Conservation (phyloP, 2,888 invertebrate genomes). For the Drosophila sordidapex region DNA sequence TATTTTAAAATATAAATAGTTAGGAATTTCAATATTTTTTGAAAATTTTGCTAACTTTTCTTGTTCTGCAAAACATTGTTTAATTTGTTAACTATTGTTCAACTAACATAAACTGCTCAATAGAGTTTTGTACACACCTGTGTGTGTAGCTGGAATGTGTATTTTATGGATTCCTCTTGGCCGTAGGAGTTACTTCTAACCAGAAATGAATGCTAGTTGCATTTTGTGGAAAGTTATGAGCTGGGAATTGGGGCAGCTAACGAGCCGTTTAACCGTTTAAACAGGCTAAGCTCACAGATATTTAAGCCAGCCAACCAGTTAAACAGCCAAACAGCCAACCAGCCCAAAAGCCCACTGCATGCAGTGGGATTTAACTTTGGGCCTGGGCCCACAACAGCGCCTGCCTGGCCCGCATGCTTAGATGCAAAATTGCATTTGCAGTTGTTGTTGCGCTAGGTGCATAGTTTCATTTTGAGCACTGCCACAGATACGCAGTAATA, state of each 20-base stretch:
- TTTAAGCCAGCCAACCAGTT: constrained; percentile 18
- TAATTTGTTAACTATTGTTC: neutral
- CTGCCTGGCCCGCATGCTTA: constrained; percentile 25
- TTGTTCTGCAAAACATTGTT: neutral
- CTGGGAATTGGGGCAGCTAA: constrained; percentile 38
- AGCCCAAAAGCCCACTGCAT: constrained; percentile 41
- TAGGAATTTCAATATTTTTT: neutral
- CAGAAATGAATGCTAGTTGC: constrained; percentile 47
- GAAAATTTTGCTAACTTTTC: neutral
- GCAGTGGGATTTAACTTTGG: constrained; percentile 58
- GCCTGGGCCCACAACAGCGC: neutral
- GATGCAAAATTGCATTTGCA: constrained; percentile 57
- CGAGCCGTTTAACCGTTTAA: constrained; percentile 30
- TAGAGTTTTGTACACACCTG: neutral
- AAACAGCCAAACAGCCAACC: neutral
- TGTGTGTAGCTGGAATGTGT: neutral
- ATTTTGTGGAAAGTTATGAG: constrained; percentile 49
- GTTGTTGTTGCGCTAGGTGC: constrained; percentile 1
- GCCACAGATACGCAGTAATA: constrained; percentile 40
- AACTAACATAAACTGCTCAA: neutral
- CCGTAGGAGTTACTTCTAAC: constrained; percentile 19
- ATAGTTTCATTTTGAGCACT: constrained; percentile 44
- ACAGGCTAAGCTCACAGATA: constrained; percentile 54
- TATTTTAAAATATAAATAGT: neutral
- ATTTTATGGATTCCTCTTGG: constrained; percentile 4